These are phyloP conservation scores for Crossocerus cetratus DNA, from an alignment of 2,888 invertebrate species.

Conservation along the genomic window DNA sequence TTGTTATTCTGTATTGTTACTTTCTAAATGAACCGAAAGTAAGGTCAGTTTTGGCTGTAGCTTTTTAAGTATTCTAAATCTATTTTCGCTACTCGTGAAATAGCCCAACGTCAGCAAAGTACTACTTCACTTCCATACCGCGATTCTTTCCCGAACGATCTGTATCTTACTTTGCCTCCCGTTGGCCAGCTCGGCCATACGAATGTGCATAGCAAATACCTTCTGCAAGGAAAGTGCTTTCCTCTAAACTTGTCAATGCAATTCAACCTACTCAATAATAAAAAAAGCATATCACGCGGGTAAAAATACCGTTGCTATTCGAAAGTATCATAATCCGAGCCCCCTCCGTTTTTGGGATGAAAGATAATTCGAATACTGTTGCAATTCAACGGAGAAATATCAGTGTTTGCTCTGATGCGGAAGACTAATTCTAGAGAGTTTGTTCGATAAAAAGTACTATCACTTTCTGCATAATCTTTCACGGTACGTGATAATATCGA, in stretches of 20 bases:
- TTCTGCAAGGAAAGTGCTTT: not conserved
- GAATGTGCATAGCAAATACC: not conserved
- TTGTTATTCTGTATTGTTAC: slow-evolving; percentile 63
- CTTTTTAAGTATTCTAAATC: slow-evolving; percentile 53
- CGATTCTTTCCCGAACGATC: slow-evolving; percentile 21
- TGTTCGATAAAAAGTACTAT: slow-evolving; percentile 31
- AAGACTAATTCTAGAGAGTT: slow-evolving; percentile 66
- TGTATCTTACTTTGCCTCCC: slow-evolving; percentile 16
- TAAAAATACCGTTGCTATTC: slow-evolving; percentile 25
- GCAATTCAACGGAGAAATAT: slow-evolving; percentile 44
- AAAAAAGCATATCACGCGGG: not conserved
- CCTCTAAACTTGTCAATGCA: not conserved
- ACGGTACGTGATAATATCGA: slow-evolving; percentile 22
- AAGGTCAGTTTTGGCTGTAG: slow-evolving; percentile 63
- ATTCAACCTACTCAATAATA: slow-evolving; percentile 13
- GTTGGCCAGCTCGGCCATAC: not conserved
- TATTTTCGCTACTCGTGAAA: slow-evolving; percentile 57
- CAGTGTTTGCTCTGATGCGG: slow-evolving; percentile 58
- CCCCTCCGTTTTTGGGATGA: not conserved
- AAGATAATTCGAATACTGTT: slow-evolving; percentile 39
- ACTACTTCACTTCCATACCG: slow-evolving; percentile 50
- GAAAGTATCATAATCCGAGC: slow-evolving; percentile 20
- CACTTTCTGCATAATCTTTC: slow-evolving; percentile 20
- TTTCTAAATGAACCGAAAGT: slow-evolving; percentile 60
- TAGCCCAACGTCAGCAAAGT: slow-evolving; percentile 66